Percentiles rank a stretch among this genome's conserved stretches.
phyloP scores from a whole-genome alignment of 2,113 vertebrate genomes.

The Saccopteryx bilineata region DNA sequence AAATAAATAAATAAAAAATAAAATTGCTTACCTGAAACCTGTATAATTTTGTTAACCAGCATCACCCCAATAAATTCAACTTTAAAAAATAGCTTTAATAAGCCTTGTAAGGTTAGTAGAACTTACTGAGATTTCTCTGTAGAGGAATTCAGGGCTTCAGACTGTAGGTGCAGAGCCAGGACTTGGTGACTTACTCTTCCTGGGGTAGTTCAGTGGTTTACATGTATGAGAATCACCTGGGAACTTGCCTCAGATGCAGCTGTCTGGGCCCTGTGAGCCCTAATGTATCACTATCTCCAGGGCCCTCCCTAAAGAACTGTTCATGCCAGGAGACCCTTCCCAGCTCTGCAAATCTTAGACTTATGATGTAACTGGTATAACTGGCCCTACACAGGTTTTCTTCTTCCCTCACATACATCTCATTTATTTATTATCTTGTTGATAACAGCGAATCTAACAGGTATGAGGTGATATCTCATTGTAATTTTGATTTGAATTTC shows the following conservation, averaged over 20 bases:
- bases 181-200: neutral
- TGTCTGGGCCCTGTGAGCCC: neutral
- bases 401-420: neutral
- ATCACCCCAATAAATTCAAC: too few relatives aligned
- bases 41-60: too few relatives aligned
- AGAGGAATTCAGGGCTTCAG: neutral
- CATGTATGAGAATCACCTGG: neutral
- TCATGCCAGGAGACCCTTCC: neutral
- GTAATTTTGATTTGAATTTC: too few relatives aligned
- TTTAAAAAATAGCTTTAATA: neutral
- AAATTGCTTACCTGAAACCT: too few relatives aligned
- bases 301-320: neutral
- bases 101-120: neutral
- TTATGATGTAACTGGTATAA: neutral
- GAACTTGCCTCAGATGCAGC: neutral
- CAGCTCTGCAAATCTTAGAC: neutral
- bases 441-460: too few relatives aligned
- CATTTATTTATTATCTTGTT: neutral
- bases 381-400: neutral
- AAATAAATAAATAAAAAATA: too few relatives aligned
- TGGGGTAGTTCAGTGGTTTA: neutral
- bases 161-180: neutral
- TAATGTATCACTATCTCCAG: too few relatives aligned
- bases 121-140: neutral
- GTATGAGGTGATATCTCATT: too few relatives aligned